Conservation (phyloP, 2,888 invertebrate species). For the Mesorhabditis sp. region DNA sequence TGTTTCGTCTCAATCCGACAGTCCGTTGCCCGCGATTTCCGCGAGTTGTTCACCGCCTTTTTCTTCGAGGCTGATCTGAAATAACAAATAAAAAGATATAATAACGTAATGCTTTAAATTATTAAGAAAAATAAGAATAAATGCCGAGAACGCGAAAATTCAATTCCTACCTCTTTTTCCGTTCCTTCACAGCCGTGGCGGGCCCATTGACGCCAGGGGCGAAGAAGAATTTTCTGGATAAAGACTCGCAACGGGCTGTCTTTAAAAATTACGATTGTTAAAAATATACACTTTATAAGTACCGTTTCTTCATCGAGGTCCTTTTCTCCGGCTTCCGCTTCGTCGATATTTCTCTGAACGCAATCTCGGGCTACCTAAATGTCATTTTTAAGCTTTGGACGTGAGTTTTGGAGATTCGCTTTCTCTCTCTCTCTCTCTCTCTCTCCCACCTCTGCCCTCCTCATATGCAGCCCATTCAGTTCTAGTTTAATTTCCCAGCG, state of each 20-base stretch:
- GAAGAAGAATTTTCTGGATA: conserved; percentile 22
- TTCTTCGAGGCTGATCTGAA: conserved; percentile 6
- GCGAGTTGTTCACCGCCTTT: conserved; percentile 2
- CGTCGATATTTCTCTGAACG: conserved; percentile 20
- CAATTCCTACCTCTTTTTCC: background rate
- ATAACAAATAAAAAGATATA: background rate
- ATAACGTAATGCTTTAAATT: background rate
- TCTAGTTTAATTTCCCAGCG: conserved; percentile 32
- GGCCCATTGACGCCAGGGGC: conserved; percentile 11
- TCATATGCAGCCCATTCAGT: conserved; percentile 32
- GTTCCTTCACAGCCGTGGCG: background rate
- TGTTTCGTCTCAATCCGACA: conserved; percentile 24
- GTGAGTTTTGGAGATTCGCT: too few relatives aligned
- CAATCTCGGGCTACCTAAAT: conserved; percentile 24
- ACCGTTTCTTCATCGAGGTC: conserved; percentile 19
- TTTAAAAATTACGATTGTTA: conserved; percentile 7
- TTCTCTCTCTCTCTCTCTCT: too few relatives aligned
- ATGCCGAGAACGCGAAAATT: too few relatives aligned
- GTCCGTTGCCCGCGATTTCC: conserved; percentile 19
- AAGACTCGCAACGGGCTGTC: conserved; percentile 16
- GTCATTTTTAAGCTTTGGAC: background rate
- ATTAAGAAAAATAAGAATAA: background rate
- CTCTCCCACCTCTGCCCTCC: conserved; percentile 7
- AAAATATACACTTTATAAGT: background rate
- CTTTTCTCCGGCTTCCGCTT: conserved; percentile 19